Conservation (phyloP, 2,888 invertebrate species). For the Agriotes lineatus region DNA sequence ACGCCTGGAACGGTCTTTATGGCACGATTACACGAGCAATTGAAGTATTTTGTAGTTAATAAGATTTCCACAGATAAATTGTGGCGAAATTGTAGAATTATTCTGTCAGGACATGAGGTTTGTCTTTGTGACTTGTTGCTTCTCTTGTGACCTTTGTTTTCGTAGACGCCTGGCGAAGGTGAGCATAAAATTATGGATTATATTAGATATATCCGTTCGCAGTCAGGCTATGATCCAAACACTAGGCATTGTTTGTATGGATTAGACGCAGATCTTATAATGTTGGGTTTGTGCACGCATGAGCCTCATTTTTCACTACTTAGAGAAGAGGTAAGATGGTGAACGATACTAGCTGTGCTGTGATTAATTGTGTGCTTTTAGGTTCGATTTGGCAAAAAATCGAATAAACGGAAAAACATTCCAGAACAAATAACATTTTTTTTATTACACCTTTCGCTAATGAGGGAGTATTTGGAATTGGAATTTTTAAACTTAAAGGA, state of each 20-base stretch:
- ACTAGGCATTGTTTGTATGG: conserved; percentile 98
- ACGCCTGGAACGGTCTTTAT: conserved; percentile 97
- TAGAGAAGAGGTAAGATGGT: conserved; percentile 89
- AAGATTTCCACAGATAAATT: conserved; percentile 87
- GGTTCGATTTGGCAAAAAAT: conserved; percentile 82
- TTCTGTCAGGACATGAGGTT: conserved; percentile 96
- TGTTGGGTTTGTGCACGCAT: conserved; percentile 95
- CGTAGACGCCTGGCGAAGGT: conserved; percentile 94
- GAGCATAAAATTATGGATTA: conserved; percentile 99
- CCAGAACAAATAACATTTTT: conserved; percentile 94
- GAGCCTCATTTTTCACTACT: conserved; percentile 95
- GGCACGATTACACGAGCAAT: conserved; percentile 86
- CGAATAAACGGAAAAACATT: conserved; percentile 74
- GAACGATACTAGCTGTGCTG: no score
- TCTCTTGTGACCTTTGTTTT: conserved; percentile 2
- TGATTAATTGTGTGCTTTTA: no score
- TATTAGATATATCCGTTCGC: conserved; percentile 88
- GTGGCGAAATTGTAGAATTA: conserved; percentile 89
- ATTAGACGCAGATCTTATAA: conserved; percentile 96
- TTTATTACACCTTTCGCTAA: conserved; percentile 89
- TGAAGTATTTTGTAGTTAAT: conserved; percentile 87
- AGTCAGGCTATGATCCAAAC: conserved; percentile 88
- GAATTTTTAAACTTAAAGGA: conserved; percentile 84
- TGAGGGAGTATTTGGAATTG: conserved; percentile 92
- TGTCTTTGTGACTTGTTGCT: no score